Conservation (phyloP, 1,140 invertebrate genomes). For the Lycorma delicatula region DNA sequence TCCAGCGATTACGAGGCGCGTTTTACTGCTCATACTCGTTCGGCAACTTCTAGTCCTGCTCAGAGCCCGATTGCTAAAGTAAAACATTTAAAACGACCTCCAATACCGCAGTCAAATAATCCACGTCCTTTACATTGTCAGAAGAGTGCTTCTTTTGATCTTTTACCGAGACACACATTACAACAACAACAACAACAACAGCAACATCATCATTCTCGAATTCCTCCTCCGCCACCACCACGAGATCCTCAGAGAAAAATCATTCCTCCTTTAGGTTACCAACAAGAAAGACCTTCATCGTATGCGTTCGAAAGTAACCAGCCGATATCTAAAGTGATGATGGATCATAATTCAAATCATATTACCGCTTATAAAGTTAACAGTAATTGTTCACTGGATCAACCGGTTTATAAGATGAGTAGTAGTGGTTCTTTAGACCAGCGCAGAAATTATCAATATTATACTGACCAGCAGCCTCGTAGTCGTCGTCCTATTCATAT, state of each 20-base stretch:
- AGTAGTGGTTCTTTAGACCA: conserved; percentile 13
- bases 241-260: conserved; percentile 53
- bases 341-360: conserved; percentile 32
- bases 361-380: conserved; percentile 31
- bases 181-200: no score
- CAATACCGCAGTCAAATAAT: conserved; percentile 7
- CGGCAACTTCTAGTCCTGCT: conserved; percentile 30
- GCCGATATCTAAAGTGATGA: conserved; percentile 18
- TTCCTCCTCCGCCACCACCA: conserved; percentile 58
- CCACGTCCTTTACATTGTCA: background rate
- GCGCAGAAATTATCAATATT: conserved; percentile 45
- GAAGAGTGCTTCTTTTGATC: conserved; percentile 5
- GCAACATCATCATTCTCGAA: background rate
- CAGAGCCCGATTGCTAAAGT: conserved; percentile 27
- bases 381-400: conserved; percentile 25
- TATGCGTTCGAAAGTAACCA: conserved; percentile 40
- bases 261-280: conserved; percentile 37
- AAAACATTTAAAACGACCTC: conserved; percentile 16
- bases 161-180: background rate
- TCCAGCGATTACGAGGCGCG: conserved; percentile 31
- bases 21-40: conserved; percentile 20
- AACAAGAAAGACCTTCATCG: conserved; percentile 39
- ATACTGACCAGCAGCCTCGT: conserved; percentile 54
- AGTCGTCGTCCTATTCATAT: conserved; percentile 55
- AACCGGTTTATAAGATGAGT: conserved; percentile 33